These are phyloP conservation scores for Epicauta chinensis DNA, from an alignment of 1,140 invertebrate species.

Conservation along the genomic window DNA sequence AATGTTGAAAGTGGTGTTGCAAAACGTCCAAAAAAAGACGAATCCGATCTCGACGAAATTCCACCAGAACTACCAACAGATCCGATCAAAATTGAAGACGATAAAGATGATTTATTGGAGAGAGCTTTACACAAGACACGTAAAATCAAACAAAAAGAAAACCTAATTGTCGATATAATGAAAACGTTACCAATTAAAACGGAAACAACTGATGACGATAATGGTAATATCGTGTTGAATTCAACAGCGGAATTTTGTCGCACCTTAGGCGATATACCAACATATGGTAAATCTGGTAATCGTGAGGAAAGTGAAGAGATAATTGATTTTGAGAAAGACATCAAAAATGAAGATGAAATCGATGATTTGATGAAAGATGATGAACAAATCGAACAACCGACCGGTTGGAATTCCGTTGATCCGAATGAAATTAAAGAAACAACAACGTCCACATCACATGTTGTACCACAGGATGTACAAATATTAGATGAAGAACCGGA, in stretches of 20 bases:
- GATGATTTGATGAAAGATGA: slow-evolving; percentile 35
- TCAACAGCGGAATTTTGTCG: slow-evolving; percentile 96
- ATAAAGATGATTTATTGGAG: slow-evolving; percentile 71
- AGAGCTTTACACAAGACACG: slow-evolving; percentile 67
- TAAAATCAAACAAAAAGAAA: slow-evolving; percentile 59
- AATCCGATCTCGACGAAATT: slow-evolving; percentile 50
- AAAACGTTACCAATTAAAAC: slow-evolving; percentile 42
- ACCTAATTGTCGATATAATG: slow-evolving; percentile 42
- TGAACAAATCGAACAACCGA: slow-evolving; percentile 34
- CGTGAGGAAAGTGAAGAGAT: slow-evolving; percentile 77
- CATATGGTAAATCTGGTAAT: slow-evolving; percentile 83
- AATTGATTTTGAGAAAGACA: slow-evolving; percentile 48
- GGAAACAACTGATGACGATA: slow-evolving; percentile 43
- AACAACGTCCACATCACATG: slow-evolving; percentile 18
- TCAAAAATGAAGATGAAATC: slow-evolving; percentile 1
- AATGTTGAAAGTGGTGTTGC: slow-evolving; percentile 49
- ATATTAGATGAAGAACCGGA: slow-evolving; percentile 94
- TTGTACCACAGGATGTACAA: slow-evolving; percentile 53
- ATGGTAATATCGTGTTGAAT: slow-evolving; percentile 75
- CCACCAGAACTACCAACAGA: slow-evolving; percentile 50
- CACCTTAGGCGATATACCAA: slow-evolving; percentile 89
- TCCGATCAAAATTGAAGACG: slow-evolving; percentile 61
- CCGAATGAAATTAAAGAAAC: slow-evolving; percentile 41
- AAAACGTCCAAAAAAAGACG: slow-evolving; percentile 36
- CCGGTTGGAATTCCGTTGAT: slow-evolving; percentile 48